Conservation (phyloP, 1,140 invertebrate species). For the Brachionus manjavacas region DNA sequence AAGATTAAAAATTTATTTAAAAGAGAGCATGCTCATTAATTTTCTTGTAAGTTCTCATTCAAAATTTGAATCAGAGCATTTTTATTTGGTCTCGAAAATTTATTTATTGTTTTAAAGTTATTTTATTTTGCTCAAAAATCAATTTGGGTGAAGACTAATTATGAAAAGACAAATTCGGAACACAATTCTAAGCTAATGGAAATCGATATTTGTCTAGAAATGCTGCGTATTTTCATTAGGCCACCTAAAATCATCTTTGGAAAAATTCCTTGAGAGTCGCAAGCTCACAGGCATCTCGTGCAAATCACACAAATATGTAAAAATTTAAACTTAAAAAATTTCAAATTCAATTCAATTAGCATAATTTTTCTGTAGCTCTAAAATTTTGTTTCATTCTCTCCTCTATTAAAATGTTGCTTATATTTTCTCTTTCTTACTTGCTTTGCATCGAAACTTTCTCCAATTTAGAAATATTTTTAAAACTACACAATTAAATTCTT, state of each 20-base stretch:
- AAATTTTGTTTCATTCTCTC: not conserved
- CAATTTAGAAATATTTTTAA: conserved; percentile 12
- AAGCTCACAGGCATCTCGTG: not conserved
- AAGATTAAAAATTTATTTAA: too few species aligned
- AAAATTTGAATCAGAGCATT: not conserved
- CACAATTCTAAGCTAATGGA: not conserved
- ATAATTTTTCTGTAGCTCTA: conserved; percentile 14
- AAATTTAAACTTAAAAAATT: not conserved
- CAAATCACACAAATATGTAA: not conserved
- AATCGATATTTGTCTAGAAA: not conserved
- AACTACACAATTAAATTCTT: conserved; percentile 7
- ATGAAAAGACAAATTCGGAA: not conserved
- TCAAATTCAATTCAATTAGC: not conserved
- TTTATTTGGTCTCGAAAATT: not conserved
- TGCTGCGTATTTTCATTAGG: not conserved
- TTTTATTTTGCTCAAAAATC: not conserved
- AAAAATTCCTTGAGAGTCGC: not conserved
- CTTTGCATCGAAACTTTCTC: not conserved
- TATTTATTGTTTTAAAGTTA: not conserved
- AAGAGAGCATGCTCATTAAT: not conserved
- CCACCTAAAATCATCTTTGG: not conserved
- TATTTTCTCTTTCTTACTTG: not conserved
- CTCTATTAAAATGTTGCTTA: not conserved
- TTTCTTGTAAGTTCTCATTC: not conserved
- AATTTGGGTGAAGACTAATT: not conserved